These are phyloP conservation scores for Tenthredo distinguenda DNA, from an alignment of 2,888 invertebrate species.

Conservation along the genomic window DNA sequence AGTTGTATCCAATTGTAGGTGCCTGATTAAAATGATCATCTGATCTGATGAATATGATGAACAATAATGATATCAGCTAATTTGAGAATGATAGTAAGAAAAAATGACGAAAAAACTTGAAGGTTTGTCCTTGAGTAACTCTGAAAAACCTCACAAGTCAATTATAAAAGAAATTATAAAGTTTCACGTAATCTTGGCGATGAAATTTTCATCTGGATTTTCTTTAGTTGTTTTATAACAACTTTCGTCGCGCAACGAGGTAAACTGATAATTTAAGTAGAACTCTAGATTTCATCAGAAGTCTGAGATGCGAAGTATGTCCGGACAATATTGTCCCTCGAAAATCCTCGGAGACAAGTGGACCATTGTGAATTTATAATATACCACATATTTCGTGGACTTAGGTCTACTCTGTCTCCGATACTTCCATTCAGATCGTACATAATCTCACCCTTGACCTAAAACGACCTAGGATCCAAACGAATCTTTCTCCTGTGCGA, in stretches of 20 bases:
- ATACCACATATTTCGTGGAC: constrained; percentile 14
- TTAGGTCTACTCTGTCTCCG: neutral
- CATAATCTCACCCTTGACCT: constrained; percentile 12
- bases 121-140: constrained; percentile 39
- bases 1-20: neutral
- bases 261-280: constrained; percentile 44
- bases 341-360: neutral
- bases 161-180: constrained; percentile 49
- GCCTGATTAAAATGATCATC: neutral
- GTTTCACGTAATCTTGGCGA: constrained; percentile 39
- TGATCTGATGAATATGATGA: neutral
- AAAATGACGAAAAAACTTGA: constrained; percentile 21
- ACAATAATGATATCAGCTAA: constrained; percentile 12
- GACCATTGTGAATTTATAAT: constrained; percentile 23
- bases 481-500: neutral
- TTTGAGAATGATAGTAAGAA: neutral
- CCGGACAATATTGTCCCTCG: constrained; percentile 7
- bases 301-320: neutral
- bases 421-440: neutral
- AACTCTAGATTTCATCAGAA: neutral
- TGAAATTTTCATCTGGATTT: constrained; percentile 46
- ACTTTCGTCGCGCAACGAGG: constrained; percentile 40
- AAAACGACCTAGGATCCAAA: constrained; percentile 4
- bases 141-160: constrained; percentile 37
- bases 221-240: constrained; percentile 45